phyloP scores from a whole-genome alignment of 2,888 invertebrate species.

The Baronia brevicornis region DNA sequence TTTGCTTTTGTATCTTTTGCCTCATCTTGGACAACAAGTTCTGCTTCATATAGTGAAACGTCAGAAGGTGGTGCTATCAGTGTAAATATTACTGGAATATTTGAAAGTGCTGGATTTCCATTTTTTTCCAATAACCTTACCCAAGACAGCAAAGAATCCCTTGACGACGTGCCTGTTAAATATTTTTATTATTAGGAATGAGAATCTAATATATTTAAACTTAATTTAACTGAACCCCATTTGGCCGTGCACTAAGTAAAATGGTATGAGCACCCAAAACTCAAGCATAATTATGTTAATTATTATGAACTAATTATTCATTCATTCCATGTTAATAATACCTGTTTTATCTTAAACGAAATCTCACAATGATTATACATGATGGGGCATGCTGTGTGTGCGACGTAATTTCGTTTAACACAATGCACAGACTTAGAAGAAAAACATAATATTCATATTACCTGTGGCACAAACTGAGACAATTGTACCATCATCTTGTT shows the following conservation, averaged over 20 bases:
- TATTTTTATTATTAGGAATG: not conserved
- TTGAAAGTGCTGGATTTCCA: slow-evolving; percentile 82
- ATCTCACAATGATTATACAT: too few species aligned
- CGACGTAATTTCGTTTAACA: too few species aligned
- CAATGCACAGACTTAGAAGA: too few species aligned
- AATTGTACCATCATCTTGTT: slow-evolving; percentile 94
- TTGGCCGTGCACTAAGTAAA: too few species aligned
- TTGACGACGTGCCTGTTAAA: slow-evolving; percentile 84
- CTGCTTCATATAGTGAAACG: slow-evolving; percentile 47
- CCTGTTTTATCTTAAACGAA: too few species aligned
- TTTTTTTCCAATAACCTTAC: slow-evolving; percentile 85
- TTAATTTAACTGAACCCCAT: too few species aligned
- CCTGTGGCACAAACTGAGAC: slow-evolving; percentile 90
- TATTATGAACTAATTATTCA: too few species aligned
- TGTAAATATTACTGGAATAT: slow-evolving; percentile 90
- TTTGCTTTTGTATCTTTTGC: slow-evolving; percentile 16
- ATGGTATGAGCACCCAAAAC: too few species aligned
- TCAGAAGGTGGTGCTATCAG: slow-evolving; percentile 78
- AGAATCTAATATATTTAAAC: too few species aligned
- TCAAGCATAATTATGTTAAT: too few species aligned
- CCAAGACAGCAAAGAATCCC: slow-evolving; percentile 96
- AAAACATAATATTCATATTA: slow-evolving; percentile 18
- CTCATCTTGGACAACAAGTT: slow-evolving; percentile 32
- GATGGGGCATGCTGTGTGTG: too few species aligned
- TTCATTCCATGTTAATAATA: too few species aligned